These are phyloP conservation scores for Thereva unica DNA, from an alignment of 2,888 invertebrate species.

Conservation along the genomic window DNA sequence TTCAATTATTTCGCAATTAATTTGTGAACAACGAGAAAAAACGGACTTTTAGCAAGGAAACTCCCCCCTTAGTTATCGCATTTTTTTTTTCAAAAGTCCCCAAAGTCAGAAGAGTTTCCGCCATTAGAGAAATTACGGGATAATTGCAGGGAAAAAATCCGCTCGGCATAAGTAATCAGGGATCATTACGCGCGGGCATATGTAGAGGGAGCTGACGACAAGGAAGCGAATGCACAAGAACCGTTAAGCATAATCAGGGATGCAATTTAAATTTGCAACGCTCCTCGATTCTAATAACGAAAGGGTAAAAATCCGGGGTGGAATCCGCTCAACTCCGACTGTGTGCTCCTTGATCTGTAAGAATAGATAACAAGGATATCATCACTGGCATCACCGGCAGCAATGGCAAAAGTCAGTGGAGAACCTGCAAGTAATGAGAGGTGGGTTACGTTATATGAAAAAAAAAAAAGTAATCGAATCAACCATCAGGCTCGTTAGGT, in stretches of 20 bases:
- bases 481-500: constrained; percentile 46
- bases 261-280: constrained; percentile 25
- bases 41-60: not conserved
- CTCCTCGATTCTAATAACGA: not conserved
- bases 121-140: constrained; percentile 29
- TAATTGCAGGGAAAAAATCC: constrained; percentile 28
- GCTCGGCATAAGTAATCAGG: constrained; percentile 28
- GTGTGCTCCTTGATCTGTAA: too few relatives aligned
- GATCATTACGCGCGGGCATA: constrained; percentile 29
- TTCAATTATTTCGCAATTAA: constrained; percentile 35
- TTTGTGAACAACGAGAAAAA: not conserved
- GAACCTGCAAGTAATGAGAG: not conserved
- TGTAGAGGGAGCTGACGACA: constrained; percentile 1
- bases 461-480: constrained; percentile 45
- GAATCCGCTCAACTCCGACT: too few relatives aligned
- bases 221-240: constrained; percentile 17
- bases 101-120: constrained; percentile 22
- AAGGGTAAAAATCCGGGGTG: too few relatives aligned
- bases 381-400: too few relatives aligned
- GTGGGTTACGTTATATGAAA: constrained; percentile 17
- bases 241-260: constrained; percentile 29
- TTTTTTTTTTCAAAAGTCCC: constrained; percentile 28
- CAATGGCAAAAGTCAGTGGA: not conserved
- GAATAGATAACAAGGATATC: constrained; percentile 3
- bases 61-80: not conserved